Evolutionary conservation across 2,888 invertebrate species (phyloP), one percentile per base, ranked within the genome.

Genomic region (Agrotis segetum): DNA sequence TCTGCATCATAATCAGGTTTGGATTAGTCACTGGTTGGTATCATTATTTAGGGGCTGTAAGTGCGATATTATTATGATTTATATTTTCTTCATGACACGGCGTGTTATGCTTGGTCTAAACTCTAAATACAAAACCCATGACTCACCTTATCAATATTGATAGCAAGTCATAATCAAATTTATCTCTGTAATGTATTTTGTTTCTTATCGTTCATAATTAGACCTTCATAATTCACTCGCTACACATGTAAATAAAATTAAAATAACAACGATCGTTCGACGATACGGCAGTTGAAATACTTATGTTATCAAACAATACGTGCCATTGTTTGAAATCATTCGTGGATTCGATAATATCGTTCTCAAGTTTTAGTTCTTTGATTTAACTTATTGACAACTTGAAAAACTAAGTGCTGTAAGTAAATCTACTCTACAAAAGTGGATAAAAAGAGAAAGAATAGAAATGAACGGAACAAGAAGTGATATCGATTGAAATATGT

Each of bases 231-330:
- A 68, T 50, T 63, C 24, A 44, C 34, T 53, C 46, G 44, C 21
- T 67, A 56, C 19, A 55, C 29, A 68, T 71, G 52, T 67, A 71
- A 71, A 79, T 56, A 68, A 79, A 71, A 58, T 47, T 50, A 63
- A 47, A 55, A 46, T 47, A 58, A 47, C 19, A 24, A 52, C 34
- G 49, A 61, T 69, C 16, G n/a, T 40, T 62, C 40, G 58, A 66
- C 34, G 19, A 47, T 74, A 72, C 16, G 9, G 24, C 17, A 50
- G 56, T 46, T 13, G 14, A 47, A 56, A 65, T 14, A n/a, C n/a
- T n/a, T n/a, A 50, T 77, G 44, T 52, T 49, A 68, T 73, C 47
- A 78, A 78, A 68, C 73, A 74, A 62, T 68, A 21, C 29, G 40
- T 67, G 44, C 56, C 44, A 62, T 64, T 78, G 63, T 61, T 67